Percentiles rank a stretch among this genome's conserved stretches.
Conservation (phyloP, 2,797 vertebrate species). For the Cirrhinus molitorella region DNA sequence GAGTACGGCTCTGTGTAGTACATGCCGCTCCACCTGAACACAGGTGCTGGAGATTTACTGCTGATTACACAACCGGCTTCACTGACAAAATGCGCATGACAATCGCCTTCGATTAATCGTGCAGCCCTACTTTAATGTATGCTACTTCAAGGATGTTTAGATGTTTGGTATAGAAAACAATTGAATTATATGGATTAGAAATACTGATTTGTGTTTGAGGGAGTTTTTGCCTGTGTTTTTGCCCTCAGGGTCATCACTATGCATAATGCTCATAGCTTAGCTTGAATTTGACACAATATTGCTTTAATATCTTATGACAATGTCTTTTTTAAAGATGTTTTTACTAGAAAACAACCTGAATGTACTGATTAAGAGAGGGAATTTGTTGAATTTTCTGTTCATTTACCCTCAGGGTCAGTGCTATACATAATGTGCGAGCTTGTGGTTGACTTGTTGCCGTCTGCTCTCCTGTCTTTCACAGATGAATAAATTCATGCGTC, state of each 20-base stretch:
- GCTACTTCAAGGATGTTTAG: not conserved
- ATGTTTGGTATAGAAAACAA: not conserved
- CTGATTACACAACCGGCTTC: too few species aligned
- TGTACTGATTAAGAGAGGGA: not conserved
- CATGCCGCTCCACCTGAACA: too few species aligned
- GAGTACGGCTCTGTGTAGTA: too few species aligned
- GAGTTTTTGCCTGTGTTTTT: not conserved
- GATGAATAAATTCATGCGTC: constrained; percentile 13
- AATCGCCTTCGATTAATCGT: too few species aligned
- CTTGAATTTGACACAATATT: not conserved
- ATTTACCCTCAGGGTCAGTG: constrained; percentile 11
- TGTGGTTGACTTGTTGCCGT: constrained; percentile 37
- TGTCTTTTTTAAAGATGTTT: not conserved
- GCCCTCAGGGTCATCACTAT: not conserved
- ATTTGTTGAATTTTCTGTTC: not conserved
- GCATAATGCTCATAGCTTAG: not conserved
- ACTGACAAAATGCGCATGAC: too few species aligned
- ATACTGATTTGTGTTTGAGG: not conserved
- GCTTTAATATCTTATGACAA: not conserved
- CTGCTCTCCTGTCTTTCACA: constrained; percentile 39
- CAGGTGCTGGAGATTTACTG: too few species aligned
- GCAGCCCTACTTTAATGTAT: not conserved
- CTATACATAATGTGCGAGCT: constrained; percentile 14
- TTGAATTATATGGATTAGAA: not conserved
- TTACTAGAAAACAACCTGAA: not conserved